Percentiles rank a stretch among this genome's conserved stretches.
These are phyloP conservation scores for Rhodophaea formosa DNA, from an alignment of 2,888 invertebrate genomes.

Conservation along the genomic window DNA sequence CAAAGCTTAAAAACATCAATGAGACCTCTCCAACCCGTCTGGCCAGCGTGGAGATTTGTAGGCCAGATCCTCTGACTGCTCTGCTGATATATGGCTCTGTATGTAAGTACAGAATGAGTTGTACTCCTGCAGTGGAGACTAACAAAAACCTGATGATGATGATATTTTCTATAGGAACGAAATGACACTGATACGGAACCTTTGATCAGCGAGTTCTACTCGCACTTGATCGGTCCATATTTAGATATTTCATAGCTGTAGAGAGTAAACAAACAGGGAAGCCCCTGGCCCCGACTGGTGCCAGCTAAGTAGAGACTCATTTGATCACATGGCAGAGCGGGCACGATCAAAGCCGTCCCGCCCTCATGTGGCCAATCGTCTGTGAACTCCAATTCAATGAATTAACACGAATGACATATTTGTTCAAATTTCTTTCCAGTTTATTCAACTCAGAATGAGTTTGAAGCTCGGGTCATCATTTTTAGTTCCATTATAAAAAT, in stretches of 20 bases:
- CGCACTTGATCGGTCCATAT: not conserved
- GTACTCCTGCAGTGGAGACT: too few species aligned
- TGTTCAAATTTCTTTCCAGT: slow-evolving; percentile 45
- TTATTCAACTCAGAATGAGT: slow-evolving; percentile 26
- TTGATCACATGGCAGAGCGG: slow-evolving; percentile 70
- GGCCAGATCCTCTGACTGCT: too few species aligned
- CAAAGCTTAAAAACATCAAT: too few species aligned
- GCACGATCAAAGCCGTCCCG: slow-evolving; percentile 70
- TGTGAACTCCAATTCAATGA: slow-evolving; percentile 67
- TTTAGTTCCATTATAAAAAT: not conserved
- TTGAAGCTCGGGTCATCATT: not conserved
- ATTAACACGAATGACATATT: slow-evolving; percentile 67
- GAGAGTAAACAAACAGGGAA: slow-evolving; percentile 36
- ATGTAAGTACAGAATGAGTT: too few species aligned
- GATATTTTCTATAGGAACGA: too few species aligned
- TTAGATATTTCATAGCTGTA: slow-evolving; percentile 30
- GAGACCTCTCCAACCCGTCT: too few species aligned
- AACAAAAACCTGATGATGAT: too few species aligned
- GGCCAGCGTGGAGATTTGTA: too few species aligned
- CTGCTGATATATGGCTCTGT: too few species aligned
- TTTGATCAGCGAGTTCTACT: not conserved
- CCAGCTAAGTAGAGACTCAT: slow-evolving; percentile 56
- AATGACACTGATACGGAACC: not conserved
- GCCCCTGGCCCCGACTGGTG: slow-evolving; percentile 33
- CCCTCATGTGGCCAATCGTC: slow-evolving; percentile 61